Evolutionary conservation across 2,888 invertebrate genomes (phyloP), one percentile per base, ranked within the genome.

Genomic region (Stratiomys singularior): DNA sequence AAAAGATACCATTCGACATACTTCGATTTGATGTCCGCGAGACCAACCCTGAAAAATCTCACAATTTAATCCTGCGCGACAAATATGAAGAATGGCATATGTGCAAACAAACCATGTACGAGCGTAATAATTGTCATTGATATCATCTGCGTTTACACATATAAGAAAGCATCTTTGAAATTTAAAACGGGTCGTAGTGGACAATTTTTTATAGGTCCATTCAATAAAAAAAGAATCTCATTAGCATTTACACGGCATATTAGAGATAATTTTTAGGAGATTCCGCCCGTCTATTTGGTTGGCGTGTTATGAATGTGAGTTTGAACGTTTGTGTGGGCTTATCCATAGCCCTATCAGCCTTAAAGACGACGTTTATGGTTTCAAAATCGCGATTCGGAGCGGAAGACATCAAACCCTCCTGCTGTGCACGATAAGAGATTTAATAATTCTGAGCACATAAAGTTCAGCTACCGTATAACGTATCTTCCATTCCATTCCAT

Each of bases 161-260:
- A 47, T 47, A n/a, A 46, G 47, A 23, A 23, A 46, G 25, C 5
- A 30, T 23, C 46, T 37, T 37, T 47, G 25, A 25, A 21, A 11
- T 25, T 37, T 25, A 47, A 60, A 69, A 69, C 25, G 69, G 47
- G 15, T 37, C 18, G 7, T 9, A 9, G 44, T 13, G 30, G 60
- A 25, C 5, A 37, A 66, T 47, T 13, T 69, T 69, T 74, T 74
- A 52, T 58, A 72, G 47, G 30, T 37, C 58, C 25, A 58, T 47
- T 21, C n/a, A 30, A 58, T 3, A 37, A 37, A 37, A 37, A 37
- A 37, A 37, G 60, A 18, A 74, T 44, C 74, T 74, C 52, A 74
- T 74, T 74, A 74, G 74, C 74, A 74, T 74, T 74, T 74, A 74
- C 74, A 74, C 37, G 74, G 60, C 74, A 74, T 74, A 74, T 74